phyloP scores from a whole-genome alignment of 2,113 vertebrate species.

The Platichthys flesus region DNA sequence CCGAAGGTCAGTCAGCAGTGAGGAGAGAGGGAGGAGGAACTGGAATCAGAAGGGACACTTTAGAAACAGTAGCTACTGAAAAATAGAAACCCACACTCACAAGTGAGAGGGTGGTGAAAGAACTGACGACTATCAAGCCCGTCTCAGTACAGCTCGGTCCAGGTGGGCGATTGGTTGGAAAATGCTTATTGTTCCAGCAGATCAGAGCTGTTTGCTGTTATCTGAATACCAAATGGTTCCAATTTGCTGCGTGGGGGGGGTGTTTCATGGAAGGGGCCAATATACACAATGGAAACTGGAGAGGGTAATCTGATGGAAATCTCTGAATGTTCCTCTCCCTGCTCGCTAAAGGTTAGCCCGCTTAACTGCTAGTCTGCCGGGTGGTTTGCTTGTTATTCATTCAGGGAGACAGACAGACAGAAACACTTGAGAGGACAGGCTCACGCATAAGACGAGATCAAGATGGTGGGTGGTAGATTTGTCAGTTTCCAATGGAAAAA shows the following conservation, averaged over 20 bases:
- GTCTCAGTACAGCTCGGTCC: constrained; percentile 55
- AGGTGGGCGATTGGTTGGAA: constrained; percentile 67
- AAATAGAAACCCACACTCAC: constrained; percentile 15
- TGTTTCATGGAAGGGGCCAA: constrained; percentile 46
- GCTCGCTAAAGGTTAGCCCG: constrained; percentile 52
- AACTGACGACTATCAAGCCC: constrained; percentile 45
- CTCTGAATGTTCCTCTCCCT: constrained; percentile 57
- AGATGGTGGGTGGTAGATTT: constrained; percentile 17
- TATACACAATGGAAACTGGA: constrained; percentile 64
- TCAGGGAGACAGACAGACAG: constrained; percentile 34
- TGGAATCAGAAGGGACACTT: constrained; percentile 27
- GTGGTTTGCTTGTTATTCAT: constrained; percentile 54
- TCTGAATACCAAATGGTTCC: constrained; percentile 74
- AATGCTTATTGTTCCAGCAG: constrained; percentile 65
- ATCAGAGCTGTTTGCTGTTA: constrained; percentile 66
- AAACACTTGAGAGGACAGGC: constrained; percentile 5
- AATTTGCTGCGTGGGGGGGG: constrained; percentile 46
- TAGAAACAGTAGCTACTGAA: constrained; percentile 14
- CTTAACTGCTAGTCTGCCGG: constrained; percentile 56
- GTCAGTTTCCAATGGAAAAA: constrained; percentile 21
- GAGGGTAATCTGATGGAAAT: constrained; percentile 62
- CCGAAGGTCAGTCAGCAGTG: constrained; percentile 53
- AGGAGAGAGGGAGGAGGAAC: constrained; percentile 22
- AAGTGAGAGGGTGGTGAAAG: constrained; percentile 48
- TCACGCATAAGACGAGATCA: constrained; percentile 10